Base-by-base conservation (phyloP, 2,113 vertebrate genomes). In the Mohoua ochrocephala region DNA sequence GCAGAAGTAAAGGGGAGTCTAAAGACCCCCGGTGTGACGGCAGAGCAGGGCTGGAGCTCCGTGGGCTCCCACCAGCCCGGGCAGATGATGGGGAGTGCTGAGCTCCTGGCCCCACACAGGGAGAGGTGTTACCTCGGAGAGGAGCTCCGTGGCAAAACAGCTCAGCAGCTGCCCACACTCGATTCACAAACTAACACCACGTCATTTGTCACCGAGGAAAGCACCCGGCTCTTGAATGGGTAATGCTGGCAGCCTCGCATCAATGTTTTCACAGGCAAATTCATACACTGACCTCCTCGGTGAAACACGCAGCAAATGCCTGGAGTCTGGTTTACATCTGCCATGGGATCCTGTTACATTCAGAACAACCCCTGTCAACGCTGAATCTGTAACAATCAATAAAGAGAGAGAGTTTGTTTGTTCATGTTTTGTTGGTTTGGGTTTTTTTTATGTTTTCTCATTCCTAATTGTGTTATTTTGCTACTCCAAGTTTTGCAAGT, bases 401-500 rank as follows among this genome's bases (percentile, higher is more conserved):
- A 92, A 92, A 92, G 85, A 74, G 63, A 89, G 85, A 53, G 80
- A 57, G 86, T 89, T 92, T 84, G 79, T 93, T 95, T 91, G 75
- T 93, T 95, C 37, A 0, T 35, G 10, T 42, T 85, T 67, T n/a
- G 71, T 70, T 90, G 80, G 69, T 76, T 79, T 63, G 44, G n/a
- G 15, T 0, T 22, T 79, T 79, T 75, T 69, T 77, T 31, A 74
- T 87, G 84, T 71, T 92, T 91, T 89, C 89, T 87, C 53, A 13
- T 95, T 84, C 81, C 61, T 95, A 91, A 96, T 93, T 81, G 93
- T 84, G 92, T 87, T 96, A 93, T 96, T 97, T 95, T 94, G 87
- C 96, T 90, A 89, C 83, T 91, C 91, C 92, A 95, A 97, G 94
- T 97, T 97, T 86, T 97, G 84, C 90, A 95, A 93, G 87, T 97